These are phyloP conservation scores for Euspilapteryx auroguttella DNA, from an alignment of 2,888 invertebrate species.

Conservation along the genomic window DNA sequence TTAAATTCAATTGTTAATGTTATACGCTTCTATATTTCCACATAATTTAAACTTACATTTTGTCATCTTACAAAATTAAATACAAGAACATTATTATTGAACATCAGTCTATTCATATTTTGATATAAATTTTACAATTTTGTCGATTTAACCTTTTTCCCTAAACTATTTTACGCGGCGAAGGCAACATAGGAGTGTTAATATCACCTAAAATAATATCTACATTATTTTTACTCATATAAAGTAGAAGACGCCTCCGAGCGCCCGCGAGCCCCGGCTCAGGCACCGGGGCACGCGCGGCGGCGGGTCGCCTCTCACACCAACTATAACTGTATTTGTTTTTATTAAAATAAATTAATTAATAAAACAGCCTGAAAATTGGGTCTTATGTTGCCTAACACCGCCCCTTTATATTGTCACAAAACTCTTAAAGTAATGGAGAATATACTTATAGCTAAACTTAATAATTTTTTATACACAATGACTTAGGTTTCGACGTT, in stretches of 20 bases:
- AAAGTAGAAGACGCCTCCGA: too few relatives aligned
- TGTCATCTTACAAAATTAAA: constrained; percentile 59
- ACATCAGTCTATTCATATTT: constrained; percentile 59
- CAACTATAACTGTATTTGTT: too few relatives aligned
- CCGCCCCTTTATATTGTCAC: constrained; percentile 38
- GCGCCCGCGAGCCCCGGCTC: too few relatives aligned
- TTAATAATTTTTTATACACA: constrained; percentile 55
- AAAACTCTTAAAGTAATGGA: constrained; percentile 54
- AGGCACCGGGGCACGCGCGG: too few relatives aligned
- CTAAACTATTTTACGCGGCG: constrained; percentile 35
- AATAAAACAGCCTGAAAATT: constrained; percentile 29
- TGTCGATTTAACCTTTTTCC: constrained; percentile 43
- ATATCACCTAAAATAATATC: constrained; percentile 36
- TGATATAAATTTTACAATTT: constrained; percentile 56
- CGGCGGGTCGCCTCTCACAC: too few relatives aligned
- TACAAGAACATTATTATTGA: constrained; percentile 56
- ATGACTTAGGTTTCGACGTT: constrained; percentile 62
- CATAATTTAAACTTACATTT: constrained; percentile 54
- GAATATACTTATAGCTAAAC: constrained; percentile 54
- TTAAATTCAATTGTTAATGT: constrained; percentile 24
- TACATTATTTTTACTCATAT: constrained; percentile 27
- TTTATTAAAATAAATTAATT: too few relatives aligned
- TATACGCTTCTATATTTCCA: constrained; percentile 23
- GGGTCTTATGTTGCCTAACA: constrained; percentile 48
- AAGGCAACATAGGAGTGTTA: constrained; percentile 47